Evolutionary conservation across 1,140 invertebrate species (phyloP), one percentile per base, ranked within the genome.

Genomic region (Propsilocerus akamusi): DNA sequence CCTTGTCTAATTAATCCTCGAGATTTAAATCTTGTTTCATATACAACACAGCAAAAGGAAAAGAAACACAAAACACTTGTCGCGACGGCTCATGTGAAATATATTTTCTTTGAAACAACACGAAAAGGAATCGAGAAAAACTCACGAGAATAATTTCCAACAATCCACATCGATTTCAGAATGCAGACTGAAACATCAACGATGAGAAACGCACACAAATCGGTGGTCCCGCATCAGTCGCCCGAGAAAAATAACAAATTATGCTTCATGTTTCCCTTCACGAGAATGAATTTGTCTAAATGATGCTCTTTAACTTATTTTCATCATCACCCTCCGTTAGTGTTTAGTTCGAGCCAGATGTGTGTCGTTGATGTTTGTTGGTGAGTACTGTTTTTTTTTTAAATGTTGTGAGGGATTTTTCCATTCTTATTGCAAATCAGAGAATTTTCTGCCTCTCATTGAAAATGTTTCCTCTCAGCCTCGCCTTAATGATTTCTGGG

Each of bases 241-340:
- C n/a, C n/a, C n/a, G n/a, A n/a, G n/a, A 41, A 41, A 20, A 41
- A 41, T 41, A 41, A 41, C 34, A 41, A 41, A 41, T 41, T 41
- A 41, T 41, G 34, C 17, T 41, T 41, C 34, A 41, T 41, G 34
- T 41, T 41, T 41, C 34, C 22, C 34, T 41, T 41, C 34, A 37
- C 32, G 20, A n/a, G n/a, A n/a, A n/a, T n/a, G n/a, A 37, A 37
- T 41, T 2, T 41, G 34, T 41, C 34, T 41, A 41, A 41, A 41
- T 17, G 34, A 17, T 41, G 34, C 34, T 41, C 34, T 41, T 41
- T 41, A 41, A 41, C 14, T 30, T 30, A 12, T 30, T 41, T 41
- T 41, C 22, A 20, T 41, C 34, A 41, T 41, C 34, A 41, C 34
- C 34, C 34, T 41, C 34, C 22, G 8, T 41, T 14, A 12, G 10